These are phyloP conservation scores for Salarias fasciatus DNA, from an alignment of 2,797 vertebrate species.

Conservation along the genomic window DNA sequence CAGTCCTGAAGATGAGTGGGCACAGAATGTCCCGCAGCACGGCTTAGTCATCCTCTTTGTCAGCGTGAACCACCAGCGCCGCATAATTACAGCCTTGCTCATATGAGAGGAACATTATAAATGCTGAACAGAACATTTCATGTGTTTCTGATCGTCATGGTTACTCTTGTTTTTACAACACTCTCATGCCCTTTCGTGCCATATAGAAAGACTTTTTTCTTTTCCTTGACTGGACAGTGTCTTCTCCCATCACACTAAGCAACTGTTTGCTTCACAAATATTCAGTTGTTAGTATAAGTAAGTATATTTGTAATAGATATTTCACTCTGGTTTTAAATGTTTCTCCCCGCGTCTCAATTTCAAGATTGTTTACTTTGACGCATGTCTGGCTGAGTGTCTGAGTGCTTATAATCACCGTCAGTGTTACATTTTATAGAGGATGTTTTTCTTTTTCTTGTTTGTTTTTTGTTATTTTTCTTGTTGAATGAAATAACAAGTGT, in stretches of 20 bases:
- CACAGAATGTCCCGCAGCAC: slow-evolving; percentile 67
- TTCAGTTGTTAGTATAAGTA: slow-evolving; percentile 21
- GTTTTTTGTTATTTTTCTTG: slow-evolving; percentile 32
- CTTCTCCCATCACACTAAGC: slow-evolving; percentile 49
- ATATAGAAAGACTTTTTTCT: slow-evolving; percentile 55
- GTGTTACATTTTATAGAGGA: slow-evolving; percentile 49
- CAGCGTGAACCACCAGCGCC: slow-evolving; percentile 62
- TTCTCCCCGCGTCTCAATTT: slow-evolving; percentile 6
- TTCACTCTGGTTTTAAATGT: background rate
- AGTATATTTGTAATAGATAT: slow-evolving; percentile 12
- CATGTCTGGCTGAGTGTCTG: slow-evolving; percentile 25
- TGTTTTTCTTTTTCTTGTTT: slow-evolving; percentile 23
- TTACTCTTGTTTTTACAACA: slow-evolving; percentile 70
- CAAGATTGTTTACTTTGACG: slow-evolving; percentile 25
- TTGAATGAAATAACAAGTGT: slow-evolving; percentile 25
- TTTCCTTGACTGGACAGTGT: slow-evolving; percentile 17
- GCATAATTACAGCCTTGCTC: slow-evolving; percentile 71
- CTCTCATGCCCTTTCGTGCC: slow-evolving; percentile 65
- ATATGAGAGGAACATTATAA: slow-evolving; percentile 59
- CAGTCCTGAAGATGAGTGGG: slow-evolving; percentile 70
- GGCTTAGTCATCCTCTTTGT: slow-evolving; percentile 80
- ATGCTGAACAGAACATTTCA: slow-evolving; percentile 67
- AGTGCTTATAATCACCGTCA: slow-evolving; percentile 45
- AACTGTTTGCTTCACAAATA: slow-evolving; percentile 39
- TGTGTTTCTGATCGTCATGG: slow-evolving; percentile 72